Percentiles rank a stretch among this genome's conserved stretches.
Conservation (phyloP, 1,140 invertebrate species). For the Cydia pomonella region DNA sequence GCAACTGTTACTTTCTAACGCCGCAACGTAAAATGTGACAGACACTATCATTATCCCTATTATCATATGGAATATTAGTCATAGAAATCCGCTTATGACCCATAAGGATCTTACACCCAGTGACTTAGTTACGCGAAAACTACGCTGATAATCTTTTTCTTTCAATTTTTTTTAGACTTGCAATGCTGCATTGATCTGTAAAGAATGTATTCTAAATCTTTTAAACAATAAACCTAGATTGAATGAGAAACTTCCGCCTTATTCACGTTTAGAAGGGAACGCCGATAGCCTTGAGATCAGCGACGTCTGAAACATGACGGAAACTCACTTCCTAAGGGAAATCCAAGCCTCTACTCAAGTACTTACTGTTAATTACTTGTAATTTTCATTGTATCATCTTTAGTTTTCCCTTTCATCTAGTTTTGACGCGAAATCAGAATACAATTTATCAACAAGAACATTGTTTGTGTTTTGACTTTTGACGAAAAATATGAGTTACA, state of each 20-base stretch:
- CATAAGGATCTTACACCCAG: too few species aligned
- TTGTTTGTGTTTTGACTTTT: not conserved
- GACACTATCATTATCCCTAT: too few species aligned
- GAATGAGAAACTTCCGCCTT: not conserved
- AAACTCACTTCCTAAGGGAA: not conserved
- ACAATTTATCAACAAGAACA: not conserved
- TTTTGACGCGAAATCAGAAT: not conserved
- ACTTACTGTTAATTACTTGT: not conserved
- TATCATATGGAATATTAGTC: too few species aligned
- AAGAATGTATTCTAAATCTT: too few species aligned
- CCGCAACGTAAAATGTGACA: too few species aligned
- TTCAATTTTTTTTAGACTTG: too few species aligned
- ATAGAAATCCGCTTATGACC: too few species aligned
- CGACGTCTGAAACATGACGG: conserved; percentile 2
- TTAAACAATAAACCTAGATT: not conserved
- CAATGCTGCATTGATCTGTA: too few species aligned
- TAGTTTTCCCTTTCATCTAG: not conserved
- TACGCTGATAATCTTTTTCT: too few species aligned
- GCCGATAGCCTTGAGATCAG: not conserved
- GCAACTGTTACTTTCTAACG: too few species aligned
- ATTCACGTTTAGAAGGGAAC: not conserved
- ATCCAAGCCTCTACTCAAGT: not conserved
- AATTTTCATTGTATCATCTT: not conserved
- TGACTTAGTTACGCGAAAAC: too few species aligned
- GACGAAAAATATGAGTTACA: too few species aligned